Evolutionary conservation across 2,113 vertebrate species (phyloP), one percentile per base, ranked within the genome.

Genomic region (Clinocottus analis): DNA sequence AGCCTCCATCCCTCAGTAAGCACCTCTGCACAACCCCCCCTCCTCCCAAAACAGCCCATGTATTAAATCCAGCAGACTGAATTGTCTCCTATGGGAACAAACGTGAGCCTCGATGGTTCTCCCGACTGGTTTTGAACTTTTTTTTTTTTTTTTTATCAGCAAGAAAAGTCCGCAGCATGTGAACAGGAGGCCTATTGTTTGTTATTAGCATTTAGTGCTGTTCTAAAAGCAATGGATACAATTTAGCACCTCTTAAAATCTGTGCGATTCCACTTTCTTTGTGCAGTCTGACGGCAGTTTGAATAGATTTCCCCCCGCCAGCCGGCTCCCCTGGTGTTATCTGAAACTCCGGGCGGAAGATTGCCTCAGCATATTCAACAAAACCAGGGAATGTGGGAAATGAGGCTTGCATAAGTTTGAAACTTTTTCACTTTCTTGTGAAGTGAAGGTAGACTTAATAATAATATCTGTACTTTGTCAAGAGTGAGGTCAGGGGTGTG

Each of bases 291-390:
- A 88, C 72, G 61, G 43, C 59, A 69, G 72, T 71, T 63, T 63
- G 71, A 84, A 41, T 60, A 78, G 67, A 77, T 80, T 58, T 71
- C 31, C 71, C 58, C 72, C 79, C n/a, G 77, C 75, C 65, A n/a
- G 72, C 53, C 39, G 60, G 29, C 56, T 67, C 80, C 80, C 79
- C 75, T 21, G 17, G 67, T 77, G 80, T 67, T 82, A 27, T 71
- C 60, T 82, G 78, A 89, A 88, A 88, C 77, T 41, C 65, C 53
- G 69, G 63, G 75, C 69, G 66, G 60, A 68, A 72, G 77, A 90
- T 91, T 91, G 67, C 84, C 89, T 92, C 87, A 87, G 77, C 84
- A 83, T 84, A 85, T 87, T 88, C 74, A 86, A 68, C 77, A 82
- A 23, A 71, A 83, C 67, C 76, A 58, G 45, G 12, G 66, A 85